phyloP scores from a whole-genome alignment of 2,113 vertebrate genomes.

The Chelonoidis abingdonii region DNA sequence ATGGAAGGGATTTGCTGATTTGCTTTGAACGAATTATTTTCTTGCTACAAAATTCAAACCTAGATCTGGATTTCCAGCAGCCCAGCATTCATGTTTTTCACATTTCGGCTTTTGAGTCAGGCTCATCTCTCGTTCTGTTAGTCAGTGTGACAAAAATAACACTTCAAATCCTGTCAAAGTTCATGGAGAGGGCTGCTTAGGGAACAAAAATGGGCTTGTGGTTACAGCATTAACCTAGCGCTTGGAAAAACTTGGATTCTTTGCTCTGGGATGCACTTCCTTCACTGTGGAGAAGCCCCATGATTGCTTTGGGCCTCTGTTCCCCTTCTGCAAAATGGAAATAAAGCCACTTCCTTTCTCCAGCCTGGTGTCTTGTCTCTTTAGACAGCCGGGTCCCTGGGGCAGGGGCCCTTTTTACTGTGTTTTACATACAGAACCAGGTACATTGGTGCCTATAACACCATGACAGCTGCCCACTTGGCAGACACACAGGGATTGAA shows the following conservation, averaged over 20 bases:
- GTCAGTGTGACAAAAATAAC: too few species aligned
- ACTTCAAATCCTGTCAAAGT: too few species aligned
- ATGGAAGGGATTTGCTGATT: background rate
- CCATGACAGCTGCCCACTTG: background rate
- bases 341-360: background rate
- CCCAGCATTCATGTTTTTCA: background rate
- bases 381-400: background rate
- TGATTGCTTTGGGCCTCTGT: background rate
- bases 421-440: background rate
- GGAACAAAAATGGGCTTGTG: background rate
- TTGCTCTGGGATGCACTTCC: background rate
- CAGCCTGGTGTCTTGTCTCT: background rate
- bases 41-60: background rate
- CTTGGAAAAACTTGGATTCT: background rate
- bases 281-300: background rate
- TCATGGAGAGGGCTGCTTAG: background rate
- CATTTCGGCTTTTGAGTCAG: background rate
- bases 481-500: background rate
- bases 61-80: background rate
- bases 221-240: background rate
- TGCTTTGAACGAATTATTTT: background rate
- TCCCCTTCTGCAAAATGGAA: background rate
- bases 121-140: background rate
- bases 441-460: background rate
- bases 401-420: background rate